phyloP scores from a whole-genome alignment of 2,888 invertebrate species.

The Parasteatoda lunata region DNA sequence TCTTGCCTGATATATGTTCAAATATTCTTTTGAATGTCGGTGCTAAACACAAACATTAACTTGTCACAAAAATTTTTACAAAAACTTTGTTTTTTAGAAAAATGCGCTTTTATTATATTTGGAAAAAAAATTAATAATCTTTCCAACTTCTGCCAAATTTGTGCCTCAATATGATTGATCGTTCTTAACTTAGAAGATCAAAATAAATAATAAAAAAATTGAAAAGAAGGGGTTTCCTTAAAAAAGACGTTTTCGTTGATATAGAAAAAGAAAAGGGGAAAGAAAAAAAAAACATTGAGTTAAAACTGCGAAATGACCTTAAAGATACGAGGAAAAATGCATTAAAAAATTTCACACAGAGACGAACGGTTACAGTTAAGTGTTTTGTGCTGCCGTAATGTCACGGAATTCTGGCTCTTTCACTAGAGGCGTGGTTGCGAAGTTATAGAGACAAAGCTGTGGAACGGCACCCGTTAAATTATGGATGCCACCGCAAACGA shows the following conservation, averaged over 20 bases:
- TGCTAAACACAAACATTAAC: too few relatives aligned
- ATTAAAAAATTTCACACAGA: constrained; percentile 36
- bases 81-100: too few relatives aligned
- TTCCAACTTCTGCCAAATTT: constrained; percentile 29
- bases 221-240: neutral
- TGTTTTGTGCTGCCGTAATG: constrained; percentile 57
- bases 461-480: constrained; percentile 48
- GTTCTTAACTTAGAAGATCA: constrained; percentile 30
- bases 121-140: constrained; percentile 20
- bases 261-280: constrained; percentile 6
- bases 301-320: constrained; percentile 25
- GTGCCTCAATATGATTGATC: constrained; percentile 45
- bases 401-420: constrained; percentile 44
- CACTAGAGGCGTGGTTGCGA: constrained; percentile 38
- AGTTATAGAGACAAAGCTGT: constrained; percentile 45
- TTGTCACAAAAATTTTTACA: too few relatives aligned
- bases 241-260: neutral
- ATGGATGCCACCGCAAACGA: constrained; percentile 30
- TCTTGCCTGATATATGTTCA: too few relatives aligned
- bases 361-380: constrained; percentile 46
- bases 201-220: constrained; percentile 15
- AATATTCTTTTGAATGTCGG: too few relatives aligned
- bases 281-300: neutral
- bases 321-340: constrained; percentile 18
- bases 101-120: too few relatives aligned